Evolutionary conservation across 2,113 vertebrate species (phyloP), one percentile per base, ranked within the genome.

Genomic region (Anarhynchus alexandrinus): DNA sequence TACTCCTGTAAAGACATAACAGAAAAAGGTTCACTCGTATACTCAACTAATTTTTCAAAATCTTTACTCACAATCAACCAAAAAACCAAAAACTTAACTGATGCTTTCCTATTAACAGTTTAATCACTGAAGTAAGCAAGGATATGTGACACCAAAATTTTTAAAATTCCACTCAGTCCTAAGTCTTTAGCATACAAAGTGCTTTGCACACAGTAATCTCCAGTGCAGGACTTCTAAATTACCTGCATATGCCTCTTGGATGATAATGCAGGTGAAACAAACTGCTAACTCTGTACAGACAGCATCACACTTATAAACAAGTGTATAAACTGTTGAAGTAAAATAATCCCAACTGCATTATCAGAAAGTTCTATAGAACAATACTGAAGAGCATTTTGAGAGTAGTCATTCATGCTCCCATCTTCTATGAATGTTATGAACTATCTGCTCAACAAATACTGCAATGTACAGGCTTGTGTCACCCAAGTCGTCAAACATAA

Each of bases 1-100:
- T 82, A 99, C 95, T 47, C 98, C 98, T 99, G 93, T 71, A 78
- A 88, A 80, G 62, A 94, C 65, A 94, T 32, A 96, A 79, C 1
- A 62, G 52, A 77, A 67, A 62, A 42, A 81, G 42, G 21, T 55
- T 86, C 13, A 62, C 16, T 85, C 90, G 15, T 21, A 45, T 20
- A n/a, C n/a, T 66, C 36, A 65, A 34, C 7, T 42, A 2, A 43
- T 32, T 86, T 69, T 81, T 70, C 1, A 22, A 64, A 69, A 73
- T 43, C 34, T 87, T 67, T 64, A 84, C 20, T 84, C 25, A 36
- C 36, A 71, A 93, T 26, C 34, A 81, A 73, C 18, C 16, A 64
- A 84, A 26, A 82, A 67, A 90, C 76, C 30, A 47, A 76, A 65
- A 77, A 4, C 34, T 58, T 73, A 55, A 43, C 15, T 9, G 16